phyloP scores from a whole-genome alignment of 2,797 vertebrate species.

The Odontamblyopus rebecca region DNA sequence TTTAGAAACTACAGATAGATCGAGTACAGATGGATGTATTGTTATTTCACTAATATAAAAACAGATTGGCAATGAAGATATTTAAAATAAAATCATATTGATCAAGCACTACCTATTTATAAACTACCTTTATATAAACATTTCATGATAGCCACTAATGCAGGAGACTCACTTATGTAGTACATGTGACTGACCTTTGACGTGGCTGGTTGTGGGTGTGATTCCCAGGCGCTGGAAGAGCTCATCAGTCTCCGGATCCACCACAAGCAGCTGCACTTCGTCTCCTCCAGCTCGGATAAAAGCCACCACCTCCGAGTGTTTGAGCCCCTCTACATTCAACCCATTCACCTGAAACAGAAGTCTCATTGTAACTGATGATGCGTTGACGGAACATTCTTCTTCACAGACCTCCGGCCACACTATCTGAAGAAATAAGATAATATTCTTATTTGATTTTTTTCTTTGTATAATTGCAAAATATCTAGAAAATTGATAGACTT shows the following conservation, averaged over 20 bases:
- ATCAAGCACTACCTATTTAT: too few relatives aligned
- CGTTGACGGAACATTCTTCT: not conserved
- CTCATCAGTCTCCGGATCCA: constrained; percentile 79
- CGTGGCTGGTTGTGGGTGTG: constrained; percentile 78
- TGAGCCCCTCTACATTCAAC: constrained; percentile 82
- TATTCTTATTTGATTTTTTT: not conserved
- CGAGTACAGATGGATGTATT: not conserved
- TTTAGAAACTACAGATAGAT: not conserved
- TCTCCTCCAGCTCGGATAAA: constrained; percentile 80
- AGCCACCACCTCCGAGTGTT: constrained; percentile 89
- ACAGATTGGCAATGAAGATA: not conserved
- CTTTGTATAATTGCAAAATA: not conserved
- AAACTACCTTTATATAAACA: too few relatives aligned
- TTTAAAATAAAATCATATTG: not conserved
- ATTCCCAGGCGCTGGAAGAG: constrained; percentile 86
- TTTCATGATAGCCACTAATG: not conserved
- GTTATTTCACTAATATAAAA: not conserved
- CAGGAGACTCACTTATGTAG: not conserved
- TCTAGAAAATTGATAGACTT: too few relatives aligned
- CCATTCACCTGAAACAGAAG: constrained; percentile 85
- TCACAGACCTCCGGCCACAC: not conserved
- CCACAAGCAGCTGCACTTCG: constrained; percentile 86
- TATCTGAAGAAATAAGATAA: not conserved
- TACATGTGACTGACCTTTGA: constrained; percentile 76
- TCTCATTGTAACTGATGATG: not conserved